Evolutionary conservation across 2,888 invertebrate genomes (phyloP).

Genomic region (Eupelmus urozonus): DNA sequence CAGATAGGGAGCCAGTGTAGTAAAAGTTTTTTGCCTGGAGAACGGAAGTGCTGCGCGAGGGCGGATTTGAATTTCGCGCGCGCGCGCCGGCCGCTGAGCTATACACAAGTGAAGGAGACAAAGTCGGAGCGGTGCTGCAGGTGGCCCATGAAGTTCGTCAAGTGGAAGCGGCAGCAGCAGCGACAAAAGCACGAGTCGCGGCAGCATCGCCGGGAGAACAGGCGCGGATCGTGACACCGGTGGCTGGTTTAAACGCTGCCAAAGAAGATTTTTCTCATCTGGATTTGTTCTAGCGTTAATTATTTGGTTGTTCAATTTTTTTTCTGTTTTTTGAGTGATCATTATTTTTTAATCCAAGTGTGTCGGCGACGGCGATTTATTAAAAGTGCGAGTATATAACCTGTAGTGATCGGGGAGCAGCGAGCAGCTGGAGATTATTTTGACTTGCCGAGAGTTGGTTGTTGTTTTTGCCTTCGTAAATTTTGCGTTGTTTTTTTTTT

Average conservation of each 20-base stretch:
- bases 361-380: background rate
- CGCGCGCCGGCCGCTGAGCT: background rate
- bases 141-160: conserved; percentile 66
- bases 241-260: background rate
- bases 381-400: background rate
- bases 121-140: conserved; percentile 7
- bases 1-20: background rate
- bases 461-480: too few relatives aligned
- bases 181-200: background rate
- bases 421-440: too few relatives aligned
- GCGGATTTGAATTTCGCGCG: conserved; percentile 49
- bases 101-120: background rate
- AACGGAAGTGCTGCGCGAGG: conserved; percentile 15
- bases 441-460: background rate
- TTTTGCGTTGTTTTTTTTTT: too few relatives aligned
- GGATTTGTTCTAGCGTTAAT: background rate
- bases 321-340: background rate
- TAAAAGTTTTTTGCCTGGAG: background rate
- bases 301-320: background rate
- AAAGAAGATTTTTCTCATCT: too few relatives aligned
- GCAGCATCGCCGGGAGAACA: conserved; percentile 22
- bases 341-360: background rate
- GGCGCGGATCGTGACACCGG: conserved; percentile 35
- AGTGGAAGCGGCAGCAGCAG: conserved; percentile 48
- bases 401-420: too few relatives aligned